These are phyloP conservation scores for Lysiphlebus fabarum DNA, from an alignment of 1,140 invertebrate species.

Conservation along the genomic window DNA sequence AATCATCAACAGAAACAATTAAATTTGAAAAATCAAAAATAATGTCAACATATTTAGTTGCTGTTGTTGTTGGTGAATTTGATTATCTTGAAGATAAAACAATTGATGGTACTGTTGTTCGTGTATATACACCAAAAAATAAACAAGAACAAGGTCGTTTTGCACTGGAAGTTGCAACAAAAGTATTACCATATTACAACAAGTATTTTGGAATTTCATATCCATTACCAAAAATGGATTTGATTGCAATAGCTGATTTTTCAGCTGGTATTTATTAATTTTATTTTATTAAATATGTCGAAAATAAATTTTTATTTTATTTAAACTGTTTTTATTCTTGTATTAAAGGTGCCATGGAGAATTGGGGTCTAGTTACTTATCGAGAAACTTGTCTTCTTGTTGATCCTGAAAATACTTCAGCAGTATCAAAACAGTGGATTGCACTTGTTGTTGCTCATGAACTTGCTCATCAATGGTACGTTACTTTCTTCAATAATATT, in stretches of 20 bases:
- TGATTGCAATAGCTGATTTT: conserved; percentile 93
- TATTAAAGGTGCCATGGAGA: conserved; percentile 91
- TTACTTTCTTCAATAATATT: conserved; percentile 57
- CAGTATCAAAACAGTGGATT: conserved; percentile 80
- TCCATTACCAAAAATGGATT: conserved; percentile 92
- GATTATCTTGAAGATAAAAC: conserved; percentile 85
- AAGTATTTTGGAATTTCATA: conserved; percentile 93
- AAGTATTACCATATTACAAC: conserved; percentile 89
- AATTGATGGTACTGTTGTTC: conserved; percentile 75
- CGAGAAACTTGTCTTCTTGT: conserved; percentile 81
- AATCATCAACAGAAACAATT: conserved; percentile 60
- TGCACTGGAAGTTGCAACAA: conserved; percentile 81
- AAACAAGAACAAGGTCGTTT: conserved; percentile 91
- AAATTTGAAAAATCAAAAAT: conserved; percentile 84
- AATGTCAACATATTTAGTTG: conserved; percentile 96
- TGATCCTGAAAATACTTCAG: conserved; percentile 80
- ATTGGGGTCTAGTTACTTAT: conserved; percentile 87
- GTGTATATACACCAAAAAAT: conserved; percentile 89
- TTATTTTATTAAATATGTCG: too few relatives aligned
- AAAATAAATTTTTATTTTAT: too few relatives aligned
- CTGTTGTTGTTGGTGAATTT: conserved; percentile 90
- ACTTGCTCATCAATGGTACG: conserved; percentile 88
- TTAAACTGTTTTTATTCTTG: too few relatives aligned
- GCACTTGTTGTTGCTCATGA: conserved; percentile 86
- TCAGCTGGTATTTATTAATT: too few relatives aligned